A percentile compares a stretch with the other conserved stretches of the same genome.
phyloP scores from a whole-genome alignment of 2,888 invertebrate genomes.

The Euphydryas editha region DNA sequence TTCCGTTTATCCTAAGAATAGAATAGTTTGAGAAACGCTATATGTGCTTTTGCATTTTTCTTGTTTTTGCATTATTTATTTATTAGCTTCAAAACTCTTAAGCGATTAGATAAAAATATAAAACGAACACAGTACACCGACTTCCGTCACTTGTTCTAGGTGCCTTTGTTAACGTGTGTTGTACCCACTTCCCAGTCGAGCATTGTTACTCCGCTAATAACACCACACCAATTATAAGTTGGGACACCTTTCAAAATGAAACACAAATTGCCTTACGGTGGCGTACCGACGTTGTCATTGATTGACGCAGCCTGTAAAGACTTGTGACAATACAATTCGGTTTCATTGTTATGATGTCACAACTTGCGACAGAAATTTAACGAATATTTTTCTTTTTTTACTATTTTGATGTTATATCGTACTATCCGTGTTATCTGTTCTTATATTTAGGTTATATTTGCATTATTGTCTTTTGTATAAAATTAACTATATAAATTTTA shows the following conservation, averaged over 20 bases:
- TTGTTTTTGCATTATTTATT: too few species aligned
- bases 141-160: neutral
- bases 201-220: conserved; percentile 48
- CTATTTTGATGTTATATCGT: neutral
- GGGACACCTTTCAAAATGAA: conserved; percentile 48
- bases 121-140: neutral
- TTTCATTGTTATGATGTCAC: conserved; percentile 27
- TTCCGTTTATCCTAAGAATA: too few species aligned
- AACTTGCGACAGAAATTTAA: conserved; percentile 19
- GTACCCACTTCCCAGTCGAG: conserved; percentile 41
- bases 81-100: too few species aligned
- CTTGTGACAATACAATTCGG: conserved; percentile 38
- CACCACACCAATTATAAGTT: conserved; percentile 67
- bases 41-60: too few species aligned
- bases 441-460: too few species aligned
- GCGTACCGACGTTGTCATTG: conserved; percentile 43
- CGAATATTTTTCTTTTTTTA: conserved; percentile 8
- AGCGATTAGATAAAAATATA: neutral
- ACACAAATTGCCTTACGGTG: conserved; percentile 45
- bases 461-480: too few species aligned
- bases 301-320: conserved; percentile 45
- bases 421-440: neutral
- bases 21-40: too few species aligned
- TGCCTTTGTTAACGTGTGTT: conserved; percentile 47
- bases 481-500: too few species aligned